These are phyloP conservation scores for Plecotus auritus DNA, from an alignment of 2,113 vertebrate genomes.

Conservation along the genomic window DNA sequence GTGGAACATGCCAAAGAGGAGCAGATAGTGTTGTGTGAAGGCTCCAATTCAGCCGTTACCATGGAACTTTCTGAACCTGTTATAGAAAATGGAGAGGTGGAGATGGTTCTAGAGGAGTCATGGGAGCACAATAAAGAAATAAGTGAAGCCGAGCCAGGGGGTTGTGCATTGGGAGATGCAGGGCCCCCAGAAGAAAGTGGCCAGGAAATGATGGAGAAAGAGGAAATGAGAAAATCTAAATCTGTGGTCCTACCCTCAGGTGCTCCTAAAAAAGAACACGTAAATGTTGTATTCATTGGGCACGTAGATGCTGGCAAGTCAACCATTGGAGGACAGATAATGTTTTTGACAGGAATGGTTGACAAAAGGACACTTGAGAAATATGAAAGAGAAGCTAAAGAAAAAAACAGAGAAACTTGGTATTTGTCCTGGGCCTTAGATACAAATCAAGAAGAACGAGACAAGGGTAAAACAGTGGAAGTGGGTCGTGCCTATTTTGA, in stretches of 20 bases:
- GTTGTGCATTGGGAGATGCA: constrained; percentile 77
- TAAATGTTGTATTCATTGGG: constrained; percentile 98
- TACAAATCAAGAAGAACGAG: constrained; percentile 98
- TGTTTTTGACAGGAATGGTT: constrained; percentile 95
- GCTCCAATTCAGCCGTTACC: constrained; percentile 83
- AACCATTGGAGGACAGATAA: constrained; percentile 97
- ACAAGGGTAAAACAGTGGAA: constrained; percentile 99
- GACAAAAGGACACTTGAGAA: constrained; percentile 98
- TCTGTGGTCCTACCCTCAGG: constrained; percentile 85
- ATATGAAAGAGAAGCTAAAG: constrained; percentile 98
- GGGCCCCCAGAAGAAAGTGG: constrained; percentile 81
- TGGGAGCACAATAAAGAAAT: constrained; percentile 94
- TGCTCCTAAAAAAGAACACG: constrained; percentile 96
- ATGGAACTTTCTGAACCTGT: constrained; percentile 88
- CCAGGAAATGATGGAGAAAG: constrained; percentile 91
- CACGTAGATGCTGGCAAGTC: constrained; percentile 98
- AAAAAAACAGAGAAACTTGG: constrained; percentile 99
- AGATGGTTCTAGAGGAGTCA: constrained; percentile 90
- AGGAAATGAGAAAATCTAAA: constrained; percentile 90
- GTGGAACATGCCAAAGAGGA: constrained; percentile 79
- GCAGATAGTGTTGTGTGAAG: constrained; percentile 75
- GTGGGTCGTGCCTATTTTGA: constrained; percentile 99
- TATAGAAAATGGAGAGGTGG: constrained; percentile 94
- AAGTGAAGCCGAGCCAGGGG: constrained; percentile 84
- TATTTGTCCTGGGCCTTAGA: constrained; percentile 98